A percentile compares a stretch with the other conserved stretches of the same genome.
phyloP scores from a whole-genome alignment of 2,797 vertebrate genomes.

The Nannoperca australis region DNA sequence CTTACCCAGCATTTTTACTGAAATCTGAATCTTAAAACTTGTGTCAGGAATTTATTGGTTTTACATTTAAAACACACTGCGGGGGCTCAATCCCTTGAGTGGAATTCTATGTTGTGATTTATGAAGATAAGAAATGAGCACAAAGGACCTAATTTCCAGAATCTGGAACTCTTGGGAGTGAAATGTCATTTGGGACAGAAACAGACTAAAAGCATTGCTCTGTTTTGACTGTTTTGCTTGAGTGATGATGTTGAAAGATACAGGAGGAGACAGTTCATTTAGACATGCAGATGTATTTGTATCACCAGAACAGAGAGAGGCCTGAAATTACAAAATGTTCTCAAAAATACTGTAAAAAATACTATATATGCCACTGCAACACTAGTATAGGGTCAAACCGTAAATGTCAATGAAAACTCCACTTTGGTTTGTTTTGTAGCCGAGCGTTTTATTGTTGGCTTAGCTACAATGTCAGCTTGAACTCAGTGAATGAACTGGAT shows the following conservation, averaged over 20 bases:
- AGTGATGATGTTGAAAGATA: constrained; percentile 30
- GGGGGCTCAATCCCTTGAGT: constrained; percentile 46
- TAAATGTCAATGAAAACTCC: constrained; percentile 7
- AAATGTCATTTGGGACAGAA: constrained; percentile 54
- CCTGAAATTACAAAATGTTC: constrained; percentile 21
- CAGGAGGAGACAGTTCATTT: neutral
- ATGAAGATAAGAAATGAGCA: constrained; percentile 60
- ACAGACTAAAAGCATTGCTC: constrained; percentile 46
- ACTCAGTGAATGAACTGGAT: constrained; percentile 7
- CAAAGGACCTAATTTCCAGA: constrained; percentile 61
- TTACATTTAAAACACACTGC: constrained; percentile 62
- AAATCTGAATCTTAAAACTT: constrained; percentile 70
- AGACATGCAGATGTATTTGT: constrained; percentile 17
- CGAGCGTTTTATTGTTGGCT: neutral
- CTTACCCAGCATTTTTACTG: constrained; percentile 50
- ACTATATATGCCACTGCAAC: neutral
- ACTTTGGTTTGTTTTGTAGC: constrained; percentile 8
- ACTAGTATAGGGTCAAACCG: neutral
- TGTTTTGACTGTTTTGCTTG: constrained; percentile 45
- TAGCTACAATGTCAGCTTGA: neutral
- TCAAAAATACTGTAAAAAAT: neutral
- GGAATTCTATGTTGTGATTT: constrained; percentile 62
- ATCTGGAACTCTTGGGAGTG: constrained; percentile 55
- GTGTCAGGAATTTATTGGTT: constrained; percentile 71
- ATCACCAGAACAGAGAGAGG: neutral